Conservation (phyloP, 1,140 invertebrate species). For the Tetragonula clypearis region DNA sequence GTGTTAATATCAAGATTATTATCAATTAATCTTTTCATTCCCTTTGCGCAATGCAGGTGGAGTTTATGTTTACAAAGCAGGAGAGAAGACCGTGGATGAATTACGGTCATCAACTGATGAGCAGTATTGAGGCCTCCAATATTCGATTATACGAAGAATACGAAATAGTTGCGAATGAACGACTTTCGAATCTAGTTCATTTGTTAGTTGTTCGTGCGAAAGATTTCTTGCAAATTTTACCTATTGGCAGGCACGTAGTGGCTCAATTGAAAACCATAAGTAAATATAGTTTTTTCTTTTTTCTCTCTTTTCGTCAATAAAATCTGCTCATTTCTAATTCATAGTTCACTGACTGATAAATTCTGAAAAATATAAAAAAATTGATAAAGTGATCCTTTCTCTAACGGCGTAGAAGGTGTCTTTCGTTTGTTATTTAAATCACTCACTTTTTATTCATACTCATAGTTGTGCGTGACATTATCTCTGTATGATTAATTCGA, state of each 20-base stretch:
- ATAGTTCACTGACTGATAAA: neutral
- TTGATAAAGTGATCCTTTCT: too few relatives aligned
- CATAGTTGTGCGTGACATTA: too few relatives aligned
- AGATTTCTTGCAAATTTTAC: constrained; percentile 77
- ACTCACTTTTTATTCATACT: too few relatives aligned
- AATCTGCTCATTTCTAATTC: neutral
- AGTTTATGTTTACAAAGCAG: constrained; percentile 74
- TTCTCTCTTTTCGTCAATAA: too few relatives aligned
- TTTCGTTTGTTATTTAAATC: too few relatives aligned
- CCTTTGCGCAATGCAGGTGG: constrained; percentile 59
- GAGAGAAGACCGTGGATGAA: constrained; percentile 72
- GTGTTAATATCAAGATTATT: too few relatives aligned
- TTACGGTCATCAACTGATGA: constrained; percentile 67
- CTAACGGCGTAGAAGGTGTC: too few relatives aligned
- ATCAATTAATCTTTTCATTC: too few relatives aligned
- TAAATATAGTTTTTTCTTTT: constrained; percentile 49
- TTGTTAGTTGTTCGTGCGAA: constrained; percentile 73
- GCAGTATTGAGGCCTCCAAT: constrained; percentile 46
- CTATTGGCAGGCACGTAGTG: constrained; percentile 76
- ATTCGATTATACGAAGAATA: constrained; percentile 73
- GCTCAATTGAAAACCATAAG: constrained; percentile 76
- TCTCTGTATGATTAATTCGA: too few relatives aligned
- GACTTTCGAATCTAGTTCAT: constrained; percentile 52
- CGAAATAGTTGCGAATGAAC: constrained; percentile 68
- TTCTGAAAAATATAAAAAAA: too few relatives aligned